Percentiles rank a stretch among this genome's conserved stretches.
Evolutionary conservation across 2,888 invertebrate genomes (phyloP).

Genomic region (Subacronicta megacephala): DNA sequence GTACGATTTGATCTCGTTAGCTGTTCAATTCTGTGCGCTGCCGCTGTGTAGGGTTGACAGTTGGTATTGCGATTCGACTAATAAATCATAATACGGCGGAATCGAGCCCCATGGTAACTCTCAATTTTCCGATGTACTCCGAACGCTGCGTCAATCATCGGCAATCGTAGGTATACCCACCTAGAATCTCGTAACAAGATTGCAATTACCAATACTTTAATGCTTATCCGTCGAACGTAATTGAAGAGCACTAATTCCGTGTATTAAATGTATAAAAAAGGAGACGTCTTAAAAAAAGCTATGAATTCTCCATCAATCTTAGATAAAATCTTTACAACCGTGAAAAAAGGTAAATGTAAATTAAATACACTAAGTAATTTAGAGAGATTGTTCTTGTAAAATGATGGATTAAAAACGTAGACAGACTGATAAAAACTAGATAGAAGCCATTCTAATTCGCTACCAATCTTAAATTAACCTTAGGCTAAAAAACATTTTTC

Average conservation of each 20-base stretch:
- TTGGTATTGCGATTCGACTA: slow-evolving; percentile 55
- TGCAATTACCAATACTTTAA: background rate
- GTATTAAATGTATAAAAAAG: background rate
- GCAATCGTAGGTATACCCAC: slow-evolving; percentile 38
- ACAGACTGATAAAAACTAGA: slow-evolving; percentile 1
- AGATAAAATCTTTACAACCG: background rate
- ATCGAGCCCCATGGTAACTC: slow-evolving; percentile 42
- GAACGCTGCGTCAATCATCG: slow-evolving; percentile 48
- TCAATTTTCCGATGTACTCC: slow-evolving; percentile 48
- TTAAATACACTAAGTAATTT: background rate
- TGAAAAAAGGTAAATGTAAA: background rate
- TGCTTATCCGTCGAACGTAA: background rate
- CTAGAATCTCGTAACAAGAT: slow-evolving; percentile 14
- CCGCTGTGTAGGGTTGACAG: slow-evolving; percentile 56
- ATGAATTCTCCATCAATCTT: background rate
- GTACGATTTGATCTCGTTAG: slow-evolving; percentile 43
- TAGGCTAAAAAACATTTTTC: background rate
- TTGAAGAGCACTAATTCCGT: background rate
- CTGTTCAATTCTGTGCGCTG: slow-evolving; percentile 44
- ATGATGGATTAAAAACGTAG: background rate
- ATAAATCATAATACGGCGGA: slow-evolving; percentile 62
- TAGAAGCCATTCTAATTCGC: background rate
- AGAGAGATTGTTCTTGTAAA: background rate
- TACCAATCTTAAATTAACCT: slow-evolving; percentile 1
- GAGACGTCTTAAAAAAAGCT: background rate